Percentiles rank a stretch among this genome's conserved stretches.
These are phyloP conservation scores for Drosophila bocki DNA, from an alignment of 1,140 invertebrate species.

Conservation along the genomic window DNA sequence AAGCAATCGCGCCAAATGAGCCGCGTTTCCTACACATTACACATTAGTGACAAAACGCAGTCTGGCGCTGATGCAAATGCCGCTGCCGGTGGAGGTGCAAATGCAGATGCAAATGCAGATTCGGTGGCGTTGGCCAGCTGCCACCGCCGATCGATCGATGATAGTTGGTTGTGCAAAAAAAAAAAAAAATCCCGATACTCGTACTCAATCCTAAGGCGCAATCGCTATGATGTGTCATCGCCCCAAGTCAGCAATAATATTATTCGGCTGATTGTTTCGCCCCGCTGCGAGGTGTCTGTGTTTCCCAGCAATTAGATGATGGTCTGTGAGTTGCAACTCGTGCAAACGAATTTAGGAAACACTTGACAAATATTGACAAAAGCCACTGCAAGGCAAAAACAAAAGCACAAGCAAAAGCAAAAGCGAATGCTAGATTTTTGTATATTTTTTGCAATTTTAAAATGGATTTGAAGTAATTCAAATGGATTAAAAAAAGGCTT, in stretches of 20 bases:
- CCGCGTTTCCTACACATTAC: slow-evolving; percentile 66
- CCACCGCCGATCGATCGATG: slow-evolving; percentile 35
- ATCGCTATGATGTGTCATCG: slow-evolving; percentile 70
- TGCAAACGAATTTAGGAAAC: slow-evolving; percentile 67
- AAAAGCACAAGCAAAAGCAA: neutral
- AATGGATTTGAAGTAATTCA: neutral
- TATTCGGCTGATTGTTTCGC: slow-evolving; percentile 66
- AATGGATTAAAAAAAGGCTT: neutral
- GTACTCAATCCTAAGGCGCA: slow-evolving; percentile 39
- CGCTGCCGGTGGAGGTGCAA: slow-evolving; percentile 3
- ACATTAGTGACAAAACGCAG: slow-evolving; percentile 60
- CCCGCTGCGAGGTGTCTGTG: slow-evolving; percentile 30
- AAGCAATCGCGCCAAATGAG: slow-evolving; percentile 73
- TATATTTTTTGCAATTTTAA: neutral
- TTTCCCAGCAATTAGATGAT: slow-evolving; percentile 74
- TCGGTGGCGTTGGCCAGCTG: slow-evolving; percentile 28
- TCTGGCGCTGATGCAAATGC: slow-evolving; percentile 28
- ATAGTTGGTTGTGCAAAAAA: slow-evolving; percentile 34
- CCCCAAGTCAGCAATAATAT: slow-evolving; percentile 72
- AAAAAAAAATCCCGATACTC: slow-evolving; percentile 11
- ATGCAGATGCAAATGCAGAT: slow-evolving; percentile 27
- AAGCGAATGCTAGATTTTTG: slow-evolving; percentile 1
- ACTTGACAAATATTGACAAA: slow-evolving; percentile 59
- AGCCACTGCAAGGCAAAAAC: slow-evolving; percentile 18
- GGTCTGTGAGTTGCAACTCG: slow-evolving; percentile 67